Evolutionary conservation across 1,140 invertebrate genomes (phyloP), one percentile per base, ranked within the genome.

Genomic region (Steinernema feltiae): DNA sequence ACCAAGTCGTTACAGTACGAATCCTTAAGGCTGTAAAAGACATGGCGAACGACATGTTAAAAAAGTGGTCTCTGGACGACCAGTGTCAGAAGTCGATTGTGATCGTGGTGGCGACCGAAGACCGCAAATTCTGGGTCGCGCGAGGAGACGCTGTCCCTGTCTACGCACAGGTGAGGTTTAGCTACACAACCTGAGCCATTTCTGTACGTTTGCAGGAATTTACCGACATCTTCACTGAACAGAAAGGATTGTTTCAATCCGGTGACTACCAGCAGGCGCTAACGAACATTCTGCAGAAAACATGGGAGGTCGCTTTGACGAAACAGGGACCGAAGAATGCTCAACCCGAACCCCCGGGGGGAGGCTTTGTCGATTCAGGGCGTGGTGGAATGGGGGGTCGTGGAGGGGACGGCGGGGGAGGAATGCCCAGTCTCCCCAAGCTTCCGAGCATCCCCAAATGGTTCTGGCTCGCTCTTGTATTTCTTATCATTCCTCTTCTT

Each of bases 101-200:
- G 0, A 82, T 85, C 32, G 82, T 85, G 24, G 74, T 85, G 21
- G 74, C 83, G 0, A 76, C 76, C 1, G 83, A 85, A 29, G 83
- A 85, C 69, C 63, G 71, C 30, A 82, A 84, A 31, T 85, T 85
- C 71, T 85, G 83, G 83, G 83, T 85, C 18, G 82, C 84, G 32
- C 70, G 83, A 21, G 84, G 82, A 63, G 73, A 76, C 30, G 73
- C 71, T 71, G 83, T 86, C 31, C 83, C 83, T 0, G 84, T 85
- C 30, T 86, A 86, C 76, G 83, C 79, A 27, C 46, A 63, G 53
- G 53, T 63, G 24, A 3, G 12, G 7, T 41, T 41, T 7, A 41
- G 18, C 35, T 18, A 7, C 18, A 7, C 24, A 15, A 27, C 53
- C 53, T n/a, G 7, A 63, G 24, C 15, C 15, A 27, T 21, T 15